Percentiles rank a stretch among this genome's conserved stretches.
Evolutionary conservation across 53 echinoderm and acorn worm genomes (phyloP).

Genomic region (Patiria pectinifera): DNA sequence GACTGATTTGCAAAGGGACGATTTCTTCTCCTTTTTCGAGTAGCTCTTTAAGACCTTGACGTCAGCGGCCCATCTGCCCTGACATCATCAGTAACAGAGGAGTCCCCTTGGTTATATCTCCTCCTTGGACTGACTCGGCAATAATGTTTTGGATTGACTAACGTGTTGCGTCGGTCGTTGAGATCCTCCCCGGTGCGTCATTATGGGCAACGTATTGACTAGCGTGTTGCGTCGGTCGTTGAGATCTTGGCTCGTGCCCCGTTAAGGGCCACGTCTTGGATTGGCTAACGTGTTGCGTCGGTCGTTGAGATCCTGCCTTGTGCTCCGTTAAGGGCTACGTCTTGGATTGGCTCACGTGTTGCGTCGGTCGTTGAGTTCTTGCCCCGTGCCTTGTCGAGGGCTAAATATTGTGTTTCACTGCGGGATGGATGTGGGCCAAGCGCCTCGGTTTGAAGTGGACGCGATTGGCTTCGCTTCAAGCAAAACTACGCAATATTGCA

Average conservation of each 20-base stretch:
- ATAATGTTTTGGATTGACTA: not conserved
- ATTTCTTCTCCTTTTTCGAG: not conserved
- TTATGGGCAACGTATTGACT: too few relatives aligned
- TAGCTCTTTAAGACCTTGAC: not conserved
- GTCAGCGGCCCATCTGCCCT: not conserved
- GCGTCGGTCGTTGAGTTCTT: conserved; percentile 1
- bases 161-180: not conserved
- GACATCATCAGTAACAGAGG: not conserved
- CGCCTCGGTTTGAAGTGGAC: not conserved
- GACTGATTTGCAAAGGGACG: not conserved
- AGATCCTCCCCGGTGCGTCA: not conserved
- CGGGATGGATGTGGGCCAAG: not conserved
- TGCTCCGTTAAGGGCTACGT: not conserved
- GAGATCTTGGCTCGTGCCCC: too few relatives aligned
- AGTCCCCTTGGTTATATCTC: not conserved
- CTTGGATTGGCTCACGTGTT: not conserved
- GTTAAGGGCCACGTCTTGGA: not conserved
- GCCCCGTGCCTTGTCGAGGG: not conserved
- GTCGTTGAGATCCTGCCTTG: too few relatives aligned
- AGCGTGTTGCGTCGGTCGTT: too few relatives aligned
- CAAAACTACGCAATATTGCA: not conserved
- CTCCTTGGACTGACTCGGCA: not conserved
- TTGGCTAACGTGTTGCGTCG: too few relatives aligned
- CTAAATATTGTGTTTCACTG: conserved; percentile 20
- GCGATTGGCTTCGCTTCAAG: not conserved